Conservation (phyloP, 1,140 invertebrate genomes). For the Neocloeon triangulifer region DNA sequence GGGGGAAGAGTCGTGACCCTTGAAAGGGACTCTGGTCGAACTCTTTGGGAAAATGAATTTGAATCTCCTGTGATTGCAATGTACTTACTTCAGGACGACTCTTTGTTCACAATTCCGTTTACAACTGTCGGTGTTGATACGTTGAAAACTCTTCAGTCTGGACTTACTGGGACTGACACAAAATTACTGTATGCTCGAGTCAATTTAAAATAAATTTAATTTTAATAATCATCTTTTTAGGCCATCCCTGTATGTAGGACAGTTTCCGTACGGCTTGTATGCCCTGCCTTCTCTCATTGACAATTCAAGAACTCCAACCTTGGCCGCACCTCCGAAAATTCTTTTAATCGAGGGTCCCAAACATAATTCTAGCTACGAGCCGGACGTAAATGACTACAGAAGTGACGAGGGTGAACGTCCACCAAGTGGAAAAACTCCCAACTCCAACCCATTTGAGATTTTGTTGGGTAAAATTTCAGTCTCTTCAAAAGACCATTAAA, state of each 20-base stretch:
- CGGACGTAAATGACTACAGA: too few species aligned
- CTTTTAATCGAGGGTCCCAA: conserved; percentile 43
- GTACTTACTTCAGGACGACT: conserved; percentile 24
- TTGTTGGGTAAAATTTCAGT: too few species aligned
- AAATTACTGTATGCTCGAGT: too few species aligned
- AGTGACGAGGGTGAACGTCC: too few species aligned
- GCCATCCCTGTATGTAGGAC: conserved; percentile 81
- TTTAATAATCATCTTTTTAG: conserved; percentile 31
- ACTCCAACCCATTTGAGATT: too few species aligned
- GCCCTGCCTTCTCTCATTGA: conserved; percentile 80
- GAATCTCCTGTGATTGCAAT: conserved; percentile 78
- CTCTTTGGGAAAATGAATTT: conserved; percentile 70
- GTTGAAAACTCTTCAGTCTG: conserved; percentile 43
- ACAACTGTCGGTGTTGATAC: conserved; percentile 74
- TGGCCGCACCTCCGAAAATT: conserved; percentile 23
- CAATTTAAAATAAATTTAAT: too few species aligned
- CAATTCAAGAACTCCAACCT: conserved; percentile 43
- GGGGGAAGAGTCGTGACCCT: conserved; percentile 63
- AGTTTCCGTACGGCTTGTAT: conserved; percentile 69
- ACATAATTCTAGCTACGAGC: too few species aligned
- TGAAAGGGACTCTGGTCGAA: conserved; percentile 41
- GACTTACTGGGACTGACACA: too few species aligned
- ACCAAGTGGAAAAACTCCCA: too few species aligned
- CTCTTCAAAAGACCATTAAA: too few species aligned
- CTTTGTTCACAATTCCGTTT: conserved; percentile 68